Conservation (phyloP, 1,140 invertebrate genomes). For the Chironomus tepperi region DNA sequence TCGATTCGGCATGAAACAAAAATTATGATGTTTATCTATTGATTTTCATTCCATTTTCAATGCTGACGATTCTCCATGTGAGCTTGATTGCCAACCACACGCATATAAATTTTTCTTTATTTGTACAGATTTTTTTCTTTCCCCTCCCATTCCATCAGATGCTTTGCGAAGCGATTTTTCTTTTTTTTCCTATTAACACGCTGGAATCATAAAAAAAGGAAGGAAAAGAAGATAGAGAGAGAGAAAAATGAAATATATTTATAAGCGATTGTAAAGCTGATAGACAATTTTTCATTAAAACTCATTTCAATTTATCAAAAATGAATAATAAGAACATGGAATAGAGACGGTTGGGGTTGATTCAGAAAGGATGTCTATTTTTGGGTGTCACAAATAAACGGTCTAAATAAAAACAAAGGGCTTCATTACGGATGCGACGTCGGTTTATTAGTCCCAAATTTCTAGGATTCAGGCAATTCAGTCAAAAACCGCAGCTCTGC, state of each 20-base stretch:
- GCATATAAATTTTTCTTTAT: not conserved
- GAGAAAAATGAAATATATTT: not conserved
- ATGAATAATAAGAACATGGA: no score
- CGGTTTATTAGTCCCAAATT: no score
- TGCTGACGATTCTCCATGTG: constrained; percentile 5
- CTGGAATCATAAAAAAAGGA: not conserved
- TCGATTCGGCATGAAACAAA: constrained; percentile 19
- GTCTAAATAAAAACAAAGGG: no score
- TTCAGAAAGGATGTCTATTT: no score
- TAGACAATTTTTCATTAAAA: constrained; percentile 15
- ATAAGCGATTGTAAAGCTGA: not conserved
- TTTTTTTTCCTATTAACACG: not conserved
- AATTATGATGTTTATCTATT: constrained; percentile 21
- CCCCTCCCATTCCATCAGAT: not conserved
- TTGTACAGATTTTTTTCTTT: not conserved
- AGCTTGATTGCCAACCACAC: constrained; percentile 5
- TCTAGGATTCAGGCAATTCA: no score
- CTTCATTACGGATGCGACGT: no score
- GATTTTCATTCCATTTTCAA: constrained; percentile 8
- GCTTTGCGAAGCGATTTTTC: not conserved
- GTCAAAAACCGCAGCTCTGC: no score
- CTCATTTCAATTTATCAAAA: constrained; percentile 14
- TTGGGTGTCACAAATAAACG: no score
- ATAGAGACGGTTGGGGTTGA: no score
- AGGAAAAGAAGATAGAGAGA: not conserved